A percentile compares a stretch with the other conserved stretches of the same genome.
These are phyloP conservation scores for Listrodromus nycthemerus DNA, from an alignment of 2,888 invertebrate genomes.

Conservation along the genomic window DNA sequence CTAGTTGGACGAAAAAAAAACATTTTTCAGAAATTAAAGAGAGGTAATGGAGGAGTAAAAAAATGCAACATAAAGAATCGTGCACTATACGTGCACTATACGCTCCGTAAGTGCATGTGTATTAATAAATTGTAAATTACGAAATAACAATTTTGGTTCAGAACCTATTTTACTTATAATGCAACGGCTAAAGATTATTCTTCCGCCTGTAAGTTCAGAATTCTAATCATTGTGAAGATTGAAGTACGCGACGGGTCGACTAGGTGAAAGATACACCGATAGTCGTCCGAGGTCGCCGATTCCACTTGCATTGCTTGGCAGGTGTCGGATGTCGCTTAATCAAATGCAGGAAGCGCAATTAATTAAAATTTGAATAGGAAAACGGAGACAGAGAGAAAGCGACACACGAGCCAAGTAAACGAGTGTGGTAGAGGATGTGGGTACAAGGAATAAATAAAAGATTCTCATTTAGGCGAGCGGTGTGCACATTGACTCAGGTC, in stretches of 20 bases:
- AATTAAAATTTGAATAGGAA: constrained; percentile 76
- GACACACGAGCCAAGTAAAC: not conserved
- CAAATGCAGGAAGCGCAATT: constrained; percentile 72
- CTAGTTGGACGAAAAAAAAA: no score
- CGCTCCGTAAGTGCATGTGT: not conserved
- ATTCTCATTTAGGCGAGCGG: constrained; percentile 76
- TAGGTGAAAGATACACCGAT: not conserved
- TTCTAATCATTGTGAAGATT: not conserved
- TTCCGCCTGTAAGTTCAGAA: not conserved
- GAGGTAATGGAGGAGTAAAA: not conserved
- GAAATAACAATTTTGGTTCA: not conserved
- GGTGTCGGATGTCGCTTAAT: constrained; percentile 46
- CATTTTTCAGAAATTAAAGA: not conserved
- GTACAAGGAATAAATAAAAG: constrained; percentile 78
- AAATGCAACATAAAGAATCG: not conserved
- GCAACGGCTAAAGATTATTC: not conserved
- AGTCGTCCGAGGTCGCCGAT: not conserved
- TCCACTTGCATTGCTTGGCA: constrained; percentile 64
- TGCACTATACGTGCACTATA: no score
- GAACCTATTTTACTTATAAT: not conserved
- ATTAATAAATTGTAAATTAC: not conserved
- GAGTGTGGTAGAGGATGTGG: constrained; percentile 47
- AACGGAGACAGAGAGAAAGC: not conserved
- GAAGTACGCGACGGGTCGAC: not conserved
- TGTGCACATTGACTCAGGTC: constrained; percentile 44